Percentiles rank a stretch among this genome's conserved stretches.
Conservation (phyloP, 1,140 invertebrate species). For the Drosophila micromelanica region DNA sequence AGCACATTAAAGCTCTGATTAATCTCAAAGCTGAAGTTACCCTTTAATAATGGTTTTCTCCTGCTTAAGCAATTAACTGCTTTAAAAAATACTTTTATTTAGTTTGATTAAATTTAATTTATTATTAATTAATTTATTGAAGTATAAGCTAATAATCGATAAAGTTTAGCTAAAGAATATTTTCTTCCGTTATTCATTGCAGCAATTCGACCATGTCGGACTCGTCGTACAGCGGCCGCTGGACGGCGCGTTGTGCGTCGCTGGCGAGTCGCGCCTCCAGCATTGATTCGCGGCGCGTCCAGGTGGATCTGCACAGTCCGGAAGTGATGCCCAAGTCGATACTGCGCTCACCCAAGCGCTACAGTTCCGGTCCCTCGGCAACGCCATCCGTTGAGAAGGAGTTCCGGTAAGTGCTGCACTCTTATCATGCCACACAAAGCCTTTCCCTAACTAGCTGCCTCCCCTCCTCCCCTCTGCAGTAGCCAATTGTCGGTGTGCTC, state of each 20-base stretch:
- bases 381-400: slow-evolving; percentile 82
- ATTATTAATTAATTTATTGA: not conserved
- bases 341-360: slow-evolving; percentile 74
- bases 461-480: slow-evolving; percentile 15
- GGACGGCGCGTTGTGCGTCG: slow-evolving; percentile 77
- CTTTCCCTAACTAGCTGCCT: slow-evolving; percentile 20
- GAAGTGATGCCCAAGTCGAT: slow-evolving; percentile 78
- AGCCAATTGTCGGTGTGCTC: slow-evolving; percentile 81
- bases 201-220: slow-evolving; percentile 83
- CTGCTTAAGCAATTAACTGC: not conserved
- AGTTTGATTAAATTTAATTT: not conserved
- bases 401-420: slow-evolving; percentile 61
- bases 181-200: not conserved
- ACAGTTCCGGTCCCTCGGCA: slow-evolving; percentile 76
- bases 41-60: no score
- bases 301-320: slow-evolving; percentile 81
- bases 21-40: not conserved
- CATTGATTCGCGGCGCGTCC: slow-evolving; percentile 78
- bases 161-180: not conserved
- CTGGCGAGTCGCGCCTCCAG: slow-evolving; percentile 80
- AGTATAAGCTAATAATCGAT: not conserved
- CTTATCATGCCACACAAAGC: not conserved
- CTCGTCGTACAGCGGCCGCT: slow-evolving; percentile 81
- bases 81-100: no score
- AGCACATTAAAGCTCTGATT: not conserved